These are phyloP conservation scores for Gymnocypris eckloni DNA, from an alignment of 2,797 vertebrate genomes.

Conservation along the genomic window DNA sequence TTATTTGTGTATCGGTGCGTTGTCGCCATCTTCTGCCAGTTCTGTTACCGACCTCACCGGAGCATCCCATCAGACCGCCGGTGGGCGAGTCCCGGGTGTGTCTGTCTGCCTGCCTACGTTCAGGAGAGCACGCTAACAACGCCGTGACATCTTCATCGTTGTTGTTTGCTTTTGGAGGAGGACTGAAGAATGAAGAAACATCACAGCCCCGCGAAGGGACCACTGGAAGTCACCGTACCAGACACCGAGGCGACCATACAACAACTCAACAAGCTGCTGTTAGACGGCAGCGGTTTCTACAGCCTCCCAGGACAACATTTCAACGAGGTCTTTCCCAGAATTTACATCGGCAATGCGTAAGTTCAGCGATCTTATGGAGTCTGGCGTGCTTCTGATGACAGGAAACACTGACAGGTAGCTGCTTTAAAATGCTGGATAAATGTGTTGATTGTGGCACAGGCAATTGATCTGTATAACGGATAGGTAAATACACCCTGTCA, in stretches of 20 bases:
- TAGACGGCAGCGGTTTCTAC: constrained; percentile 91
- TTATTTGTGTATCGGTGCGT: constrained; percentile 50
- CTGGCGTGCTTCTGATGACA: background rate
- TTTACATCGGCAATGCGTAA: constrained; percentile 98
- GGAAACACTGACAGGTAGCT: constrained; percentile 58
- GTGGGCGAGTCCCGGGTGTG: constrained; percentile 73
- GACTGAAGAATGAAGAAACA: constrained; percentile 80
- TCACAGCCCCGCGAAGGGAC: constrained; percentile 75
- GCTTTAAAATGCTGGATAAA: background rate
- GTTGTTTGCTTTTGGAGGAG: constrained; percentile 38
- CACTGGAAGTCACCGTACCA: constrained; percentile 68
- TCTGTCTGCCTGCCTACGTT: constrained; percentile 63
- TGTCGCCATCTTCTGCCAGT: constrained; percentile 61
- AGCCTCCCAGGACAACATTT: constrained; percentile 93
- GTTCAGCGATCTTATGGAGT: constrained; percentile 65
- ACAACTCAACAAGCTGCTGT: constrained; percentile 91
- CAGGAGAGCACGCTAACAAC: constrained; percentile 63
- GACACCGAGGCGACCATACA: constrained; percentile 84
- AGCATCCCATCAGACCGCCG: constrained; percentile 61
- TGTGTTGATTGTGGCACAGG: constrained; percentile 1
- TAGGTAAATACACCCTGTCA: constrained; percentile 18
- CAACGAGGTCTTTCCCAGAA: constrained; percentile 93
- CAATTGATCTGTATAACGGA: constrained; percentile 3
- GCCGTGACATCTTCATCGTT: constrained; percentile 54
- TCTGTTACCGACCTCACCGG: constrained; percentile 55